Evolutionary conservation across 1,140 invertebrate species (phyloP).

Genomic region (Vollenhovia emeryi): DNA sequence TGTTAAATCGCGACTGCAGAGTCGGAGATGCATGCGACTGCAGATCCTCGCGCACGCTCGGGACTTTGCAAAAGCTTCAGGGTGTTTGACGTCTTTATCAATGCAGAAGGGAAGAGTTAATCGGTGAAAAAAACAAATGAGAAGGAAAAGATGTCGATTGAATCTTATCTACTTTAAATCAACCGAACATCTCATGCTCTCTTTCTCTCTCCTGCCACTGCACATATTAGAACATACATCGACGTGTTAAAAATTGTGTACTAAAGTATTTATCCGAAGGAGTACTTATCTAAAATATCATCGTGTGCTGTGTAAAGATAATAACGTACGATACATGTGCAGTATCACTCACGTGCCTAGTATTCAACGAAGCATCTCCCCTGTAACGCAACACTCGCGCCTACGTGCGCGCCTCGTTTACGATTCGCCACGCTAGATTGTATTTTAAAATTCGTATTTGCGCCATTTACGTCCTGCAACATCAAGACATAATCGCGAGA

Average conservation of each 20-base stretch:
- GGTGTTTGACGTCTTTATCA: background rate
- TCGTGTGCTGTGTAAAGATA: slow-evolving; percentile 9
- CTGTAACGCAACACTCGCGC: slow-evolving; percentile 39
- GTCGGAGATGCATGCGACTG: slow-evolving; percentile 43
- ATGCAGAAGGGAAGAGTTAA: background rate
- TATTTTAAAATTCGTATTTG: slow-evolving; percentile 16
- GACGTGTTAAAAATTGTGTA: background rate
- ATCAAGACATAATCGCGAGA: background rate
- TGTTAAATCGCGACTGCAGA: slow-evolving; percentile 64
- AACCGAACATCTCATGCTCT: background rate
- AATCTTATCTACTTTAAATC: background rate
- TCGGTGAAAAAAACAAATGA: background rate
- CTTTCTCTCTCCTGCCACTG: background rate
- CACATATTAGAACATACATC: background rate
- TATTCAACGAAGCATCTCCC: slow-evolving; percentile 1
- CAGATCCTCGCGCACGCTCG: background rate
- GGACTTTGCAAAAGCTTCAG: background rate
- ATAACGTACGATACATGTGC: background rate
- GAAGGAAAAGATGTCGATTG: background rate
- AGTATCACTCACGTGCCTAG: slow-evolving; percentile 12
- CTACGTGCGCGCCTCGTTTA: slow-evolving; percentile 22
- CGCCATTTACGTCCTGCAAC: slow-evolving; percentile 1
- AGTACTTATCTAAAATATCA: background rate
- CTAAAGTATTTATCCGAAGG: background rate
- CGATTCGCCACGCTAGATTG: slow-evolving; percentile 18